Evolutionary conservation across 2,797 vertebrate species (phyloP).

Genomic region (Melanogrammus aeglefinus): DNA sequence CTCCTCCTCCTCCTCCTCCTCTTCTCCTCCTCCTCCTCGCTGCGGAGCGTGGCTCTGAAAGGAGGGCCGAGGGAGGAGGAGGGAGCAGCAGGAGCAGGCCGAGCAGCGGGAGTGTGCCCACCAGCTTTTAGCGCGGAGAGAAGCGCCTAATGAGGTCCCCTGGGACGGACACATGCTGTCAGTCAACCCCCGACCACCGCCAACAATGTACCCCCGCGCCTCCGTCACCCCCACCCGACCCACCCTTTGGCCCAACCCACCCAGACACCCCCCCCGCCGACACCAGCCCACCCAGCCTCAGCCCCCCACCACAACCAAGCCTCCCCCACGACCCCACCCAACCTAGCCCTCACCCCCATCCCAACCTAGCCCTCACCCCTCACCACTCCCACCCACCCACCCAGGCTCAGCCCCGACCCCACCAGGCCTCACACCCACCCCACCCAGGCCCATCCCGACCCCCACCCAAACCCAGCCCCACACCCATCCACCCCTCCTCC

Average conservation of each 20-base stretch:
- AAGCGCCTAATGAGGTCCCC: conserved; percentile 95
- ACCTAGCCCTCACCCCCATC: too few relatives aligned
- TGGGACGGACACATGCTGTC: conserved; percentile 90
- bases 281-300: too few relatives aligned
- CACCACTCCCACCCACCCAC: too few relatives aligned
- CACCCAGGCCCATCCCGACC: too few relatives aligned
- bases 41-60: conserved; percentile 75
- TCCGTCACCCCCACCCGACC: conserved; percentile 61
- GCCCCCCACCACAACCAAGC: conserved; percentile 15
- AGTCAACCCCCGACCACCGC: conserved; percentile 82
- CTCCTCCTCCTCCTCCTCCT: background rate
- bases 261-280: conserved; percentile 78
- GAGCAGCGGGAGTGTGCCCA: conserved; percentile 75
- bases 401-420: too few relatives aligned
- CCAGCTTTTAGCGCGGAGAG: conserved; percentile 77
- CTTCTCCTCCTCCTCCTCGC: conserved; percentile 58
- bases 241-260: conserved; percentile 44
- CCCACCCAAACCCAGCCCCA: too few relatives aligned
- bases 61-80: conserved; percentile 73
- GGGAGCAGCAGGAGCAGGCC: conserved; percentile 39
- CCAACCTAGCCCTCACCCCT: conserved; percentile 5
- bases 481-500: too few relatives aligned
- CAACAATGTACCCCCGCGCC: conserved; percentile 77
- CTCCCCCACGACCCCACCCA: background rate
- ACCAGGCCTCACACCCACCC: too few relatives aligned